These are phyloP conservation scores for Oreonectes daqikongensis DNA, from an alignment of 2,797 vertebrate genomes.

Conservation along the genomic window DNA sequence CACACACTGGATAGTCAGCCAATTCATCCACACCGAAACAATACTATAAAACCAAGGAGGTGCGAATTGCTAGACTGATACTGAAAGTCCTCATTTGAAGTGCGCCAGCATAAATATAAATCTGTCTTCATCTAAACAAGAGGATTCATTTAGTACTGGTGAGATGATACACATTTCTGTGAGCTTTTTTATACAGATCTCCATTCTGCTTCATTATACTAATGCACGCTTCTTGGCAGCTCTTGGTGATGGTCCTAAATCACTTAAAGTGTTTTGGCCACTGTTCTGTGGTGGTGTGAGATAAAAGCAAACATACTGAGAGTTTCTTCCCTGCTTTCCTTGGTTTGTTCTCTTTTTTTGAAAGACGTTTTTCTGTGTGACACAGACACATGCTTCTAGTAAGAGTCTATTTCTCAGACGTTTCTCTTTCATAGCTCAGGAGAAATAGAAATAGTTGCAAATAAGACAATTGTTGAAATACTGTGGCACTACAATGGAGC, in stretches of 20 bases:
- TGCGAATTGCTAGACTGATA: background rate
- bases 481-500: too few relatives aligned
- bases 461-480: background rate
- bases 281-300: slow-evolving; percentile 31
- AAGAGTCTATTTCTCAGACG: background rate
- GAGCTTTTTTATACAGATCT: slow-evolving; percentile 22
- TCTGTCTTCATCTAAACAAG: slow-evolving; percentile 2
- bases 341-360: background rate
- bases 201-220: slow-evolving; percentile 48
- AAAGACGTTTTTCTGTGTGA: background rate
- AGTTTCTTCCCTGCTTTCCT: slow-evolving; percentile 15
- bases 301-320: slow-evolving; percentile 49
- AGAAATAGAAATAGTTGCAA: background rate
- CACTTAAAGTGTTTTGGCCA: slow-evolving; percentile 29
- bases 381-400: background rate
- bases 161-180: slow-evolving; percentile 45
- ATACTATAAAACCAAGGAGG: background rate
- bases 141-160: slow-evolving; percentile 18
- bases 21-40: background rate
- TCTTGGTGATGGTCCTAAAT: slow-evolving; percentile 38
- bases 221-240: slow-evolving; percentile 51
- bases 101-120: background rate
- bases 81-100: background rate
- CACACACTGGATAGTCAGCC: background rate
- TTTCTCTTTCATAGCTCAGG: background rate